phyloP scores from a whole-genome alignment of 2,888 invertebrate genomes.

The Eupelmus urozonus region DNA sequence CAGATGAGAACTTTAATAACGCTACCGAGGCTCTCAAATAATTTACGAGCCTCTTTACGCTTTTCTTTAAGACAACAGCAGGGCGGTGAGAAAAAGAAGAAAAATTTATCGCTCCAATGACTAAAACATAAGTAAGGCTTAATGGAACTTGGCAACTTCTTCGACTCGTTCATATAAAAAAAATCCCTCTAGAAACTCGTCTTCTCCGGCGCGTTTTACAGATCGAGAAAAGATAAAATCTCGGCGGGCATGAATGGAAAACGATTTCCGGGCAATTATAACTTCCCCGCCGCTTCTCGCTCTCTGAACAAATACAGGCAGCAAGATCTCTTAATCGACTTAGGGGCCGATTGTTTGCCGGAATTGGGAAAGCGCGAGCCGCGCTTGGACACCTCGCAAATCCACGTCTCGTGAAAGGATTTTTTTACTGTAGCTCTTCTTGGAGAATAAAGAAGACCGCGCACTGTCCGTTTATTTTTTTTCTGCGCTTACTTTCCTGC shows the following conservation, averaged over 20 bases:
- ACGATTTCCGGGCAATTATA: slow-evolving; percentile 53
- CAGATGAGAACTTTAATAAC: slow-evolving; percentile 9
- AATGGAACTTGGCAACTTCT: slow-evolving; percentile 39
- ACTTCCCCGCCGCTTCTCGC: background rate
- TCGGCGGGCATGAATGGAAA: slow-evolving; percentile 36
- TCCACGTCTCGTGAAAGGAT: slow-evolving; percentile 8
- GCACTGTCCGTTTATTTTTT: no score
- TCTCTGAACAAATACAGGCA: background rate
- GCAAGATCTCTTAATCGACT: slow-evolving; percentile 63
- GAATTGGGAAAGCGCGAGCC: slow-evolving; percentile 13
- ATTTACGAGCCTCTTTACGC: slow-evolving; percentile 12
- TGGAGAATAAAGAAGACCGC: background rate
- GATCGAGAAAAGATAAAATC: slow-evolving; percentile 16
- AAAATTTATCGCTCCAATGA: slow-evolving; percentile 46
- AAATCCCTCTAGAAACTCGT: slow-evolving; percentile 9
- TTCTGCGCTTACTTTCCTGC: no score
- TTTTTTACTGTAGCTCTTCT: slow-evolving; percentile 23
- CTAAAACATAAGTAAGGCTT: slow-evolving; percentile 33
- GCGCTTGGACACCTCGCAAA: background rate
- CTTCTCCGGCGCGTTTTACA: slow-evolving; percentile 7
- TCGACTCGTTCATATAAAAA: background rate
- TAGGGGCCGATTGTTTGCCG: slow-evolving; percentile 60
- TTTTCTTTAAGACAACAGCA: no score
- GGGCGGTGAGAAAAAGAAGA: background rate
- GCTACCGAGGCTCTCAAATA: slow-evolving; percentile 4